Conservation (phyloP, 2,888 invertebrate genomes). For the Portevinia maculata region DNA sequence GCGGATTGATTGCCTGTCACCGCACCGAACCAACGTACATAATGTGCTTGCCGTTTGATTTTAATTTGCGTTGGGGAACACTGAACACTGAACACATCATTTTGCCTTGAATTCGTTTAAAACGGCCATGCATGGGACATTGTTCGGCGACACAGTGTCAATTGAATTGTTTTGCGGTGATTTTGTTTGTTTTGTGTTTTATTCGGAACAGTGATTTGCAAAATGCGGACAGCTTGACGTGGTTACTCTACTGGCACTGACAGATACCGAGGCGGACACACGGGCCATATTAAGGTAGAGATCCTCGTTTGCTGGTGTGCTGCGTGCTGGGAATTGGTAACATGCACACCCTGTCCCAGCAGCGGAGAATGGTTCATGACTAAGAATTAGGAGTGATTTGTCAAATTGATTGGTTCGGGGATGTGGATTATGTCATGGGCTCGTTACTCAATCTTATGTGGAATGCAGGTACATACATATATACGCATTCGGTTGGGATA, state of each 20-base stretch:
- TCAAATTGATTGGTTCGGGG: slow-evolving; percentile 62
- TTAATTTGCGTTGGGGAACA: slow-evolving; percentile 65
- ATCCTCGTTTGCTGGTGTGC: slow-evolving; percentile 38
- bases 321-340: slow-evolving; percentile 56
- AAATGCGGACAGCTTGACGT: slow-evolving; percentile 66
- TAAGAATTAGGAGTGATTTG: slow-evolving; percentile 65
- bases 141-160: slow-evolving; percentile 69
- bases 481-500: slow-evolving; percentile 28
- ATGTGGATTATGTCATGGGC: slow-evolving; percentile 64
- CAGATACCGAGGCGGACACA: slow-evolving; percentile 11
- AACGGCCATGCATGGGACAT: slow-evolving; percentile 57
- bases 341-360: slow-evolving; percentile 48
- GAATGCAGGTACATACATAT: slow-evolving; percentile 46
- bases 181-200: slow-evolving; percentile 35
- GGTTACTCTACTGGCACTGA: slow-evolving; percentile 57
- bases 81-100: slow-evolving; percentile 64
- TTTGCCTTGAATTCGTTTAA: slow-evolving; percentile 65
- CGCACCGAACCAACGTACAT: slow-evolving; percentile 27
- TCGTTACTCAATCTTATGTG: slow-evolving; percentile 51
- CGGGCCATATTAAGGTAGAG: slow-evolving; percentile 16
- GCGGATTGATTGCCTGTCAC: slow-evolving; percentile 69
- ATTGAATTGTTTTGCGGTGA: slow-evolving; percentile 69
- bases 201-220: slow-evolving; percentile 69
- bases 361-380: slow-evolving; percentile 49
- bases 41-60: slow-evolving; percentile 57